These are phyloP conservation scores for Megaceryle maxima DNA, from an alignment of 2,113 vertebrate genomes.

Conservation along the genomic window DNA sequence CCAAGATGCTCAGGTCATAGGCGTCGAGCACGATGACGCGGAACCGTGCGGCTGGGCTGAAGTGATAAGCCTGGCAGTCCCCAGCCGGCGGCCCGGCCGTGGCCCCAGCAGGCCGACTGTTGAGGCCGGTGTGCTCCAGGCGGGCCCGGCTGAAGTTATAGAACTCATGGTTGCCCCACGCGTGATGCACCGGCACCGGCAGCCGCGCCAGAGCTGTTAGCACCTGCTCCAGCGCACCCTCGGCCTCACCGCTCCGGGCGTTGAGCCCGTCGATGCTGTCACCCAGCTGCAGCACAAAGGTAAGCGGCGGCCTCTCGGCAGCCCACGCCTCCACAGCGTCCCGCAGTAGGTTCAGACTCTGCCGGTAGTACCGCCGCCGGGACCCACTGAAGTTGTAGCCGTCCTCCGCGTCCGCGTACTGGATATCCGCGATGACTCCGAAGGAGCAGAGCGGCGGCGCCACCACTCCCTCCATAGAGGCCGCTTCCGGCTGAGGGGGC, in stretches of 20 bases:
- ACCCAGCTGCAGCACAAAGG: constrained; percentile 90
- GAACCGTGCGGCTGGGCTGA: constrained; percentile 80
- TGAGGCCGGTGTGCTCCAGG: constrained; percentile 76
- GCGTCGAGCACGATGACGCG: constrained; percentile 87
- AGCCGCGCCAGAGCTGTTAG: constrained; percentile 73
- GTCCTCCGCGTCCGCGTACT: constrained; percentile 89
- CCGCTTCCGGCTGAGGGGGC: neutral
- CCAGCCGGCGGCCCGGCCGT: neutral
- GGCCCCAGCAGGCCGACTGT: constrained; percentile 56
- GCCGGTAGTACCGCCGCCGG: constrained; percentile 82
- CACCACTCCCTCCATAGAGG: neutral
- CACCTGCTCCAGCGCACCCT: constrained; percentile 77
- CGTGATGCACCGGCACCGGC: constrained; percentile 80
- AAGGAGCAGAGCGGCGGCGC: constrained; percentile 78
- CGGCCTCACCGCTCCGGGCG: constrained; percentile 64
- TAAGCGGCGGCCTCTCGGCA: constrained; percentile 43
- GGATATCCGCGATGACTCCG: constrained; percentile 90
- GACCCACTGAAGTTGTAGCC: constrained; percentile 77
- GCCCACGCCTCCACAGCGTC: constrained; percentile 79
- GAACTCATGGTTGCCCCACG: constrained; percentile 96
- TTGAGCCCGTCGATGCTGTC: constrained; percentile 94
- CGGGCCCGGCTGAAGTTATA: constrained; percentile 89
- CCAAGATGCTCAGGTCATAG: constrained; percentile 89
- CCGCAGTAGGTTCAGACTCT: constrained; percentile 78
- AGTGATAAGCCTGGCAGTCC: constrained; percentile 85